Evolutionary conservation across 2,797 vertebrate species (phyloP), one percentile per base, ranked within the genome.

Genomic region (Liparis tanakae): DNA sequence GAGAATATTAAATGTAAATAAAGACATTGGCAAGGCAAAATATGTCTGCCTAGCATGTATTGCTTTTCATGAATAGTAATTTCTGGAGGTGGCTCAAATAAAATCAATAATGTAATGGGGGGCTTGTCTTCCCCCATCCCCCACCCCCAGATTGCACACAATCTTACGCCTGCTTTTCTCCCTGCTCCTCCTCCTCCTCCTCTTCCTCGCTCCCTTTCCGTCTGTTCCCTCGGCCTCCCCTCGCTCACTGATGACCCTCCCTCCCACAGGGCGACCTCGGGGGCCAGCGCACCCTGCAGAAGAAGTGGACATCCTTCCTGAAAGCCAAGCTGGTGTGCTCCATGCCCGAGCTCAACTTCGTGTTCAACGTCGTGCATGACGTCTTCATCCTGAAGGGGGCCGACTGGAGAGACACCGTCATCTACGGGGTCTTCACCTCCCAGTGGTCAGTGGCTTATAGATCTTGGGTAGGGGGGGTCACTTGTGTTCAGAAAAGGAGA

Each of bases 281-380:
- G 0, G 97, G 98, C 36, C 94, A 97, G 86, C 94, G 98, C 83
- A 99, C 95, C 14, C 91, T 99, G 70, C 98, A 99, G 88, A 99
- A 97, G 88, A 99, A 98, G 84, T 99, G 98, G 98, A 99, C 98
- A 0, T 96, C 98, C 6, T 99, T 98, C 91, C 95, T 99, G 63
- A 99, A 99, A 89, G 97, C 98, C 69, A 95, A 97, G 76, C 89
- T 99, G 84, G 95, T 98, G 73, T 99, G 98, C 86, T 96, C 96
- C 74, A 95, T 95, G 88, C 96, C 96, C 0, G 97, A 99, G 67
- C 96, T 96, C 76, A 97, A 96, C 92, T 96, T 99, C 25, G 94
- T 99, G 90, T 99, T 99, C 94, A 99, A 99, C 2, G 94, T 99
- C 25, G 95, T 99, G 33, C 96, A 95, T 58, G 97, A 98, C 0